Conservation (phyloP, 2,888 invertebrate genomes). For the Agrotis clavis region DNA sequence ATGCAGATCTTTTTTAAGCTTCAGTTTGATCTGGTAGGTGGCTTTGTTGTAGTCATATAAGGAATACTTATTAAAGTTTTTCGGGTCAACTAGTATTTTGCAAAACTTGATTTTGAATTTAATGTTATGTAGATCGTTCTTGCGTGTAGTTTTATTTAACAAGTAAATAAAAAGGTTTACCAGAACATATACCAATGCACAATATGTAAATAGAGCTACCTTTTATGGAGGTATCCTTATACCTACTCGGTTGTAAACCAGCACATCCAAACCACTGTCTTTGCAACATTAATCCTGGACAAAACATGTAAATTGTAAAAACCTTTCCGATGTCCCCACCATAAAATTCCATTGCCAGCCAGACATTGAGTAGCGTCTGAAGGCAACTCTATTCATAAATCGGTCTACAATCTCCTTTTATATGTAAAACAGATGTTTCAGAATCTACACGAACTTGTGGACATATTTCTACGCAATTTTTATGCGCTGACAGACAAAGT, state of each 20-base stretch:
- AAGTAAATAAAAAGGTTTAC: slow-evolving; percentile 1
- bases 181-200: slow-evolving; percentile 18
- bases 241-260: slow-evolving; percentile 46
- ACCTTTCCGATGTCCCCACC: slow-evolving; percentile 54
- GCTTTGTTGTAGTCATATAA: no score
- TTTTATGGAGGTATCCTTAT: slow-evolving; percentile 30
- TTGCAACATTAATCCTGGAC: slow-evolving; percentile 47
- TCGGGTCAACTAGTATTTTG: no score
- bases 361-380: slow-evolving; percentile 60
- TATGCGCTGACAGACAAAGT: slow-evolving; percentile 64
- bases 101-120: no score
- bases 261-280: slow-evolving; percentile 49
- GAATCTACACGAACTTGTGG: slow-evolving; percentile 51
- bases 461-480: slow-evolving; percentile 65
- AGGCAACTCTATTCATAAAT: slow-evolving; percentile 64
- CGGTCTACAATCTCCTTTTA: slow-evolving; percentile 65
- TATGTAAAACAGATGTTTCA: slow-evolving; percentile 69
- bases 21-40: no score
- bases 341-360: slow-evolving; percentile 63
- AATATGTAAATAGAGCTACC: slow-evolving; percentile 35
- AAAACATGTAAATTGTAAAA: slow-evolving; percentile 59
- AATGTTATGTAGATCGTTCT: not conserved
- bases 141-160: not conserved
- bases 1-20: no score
- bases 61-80: no score